Evolutionary conservation across 1,140 invertebrate species (phyloP).

Genomic region (Zelostemma sp.): DNA sequence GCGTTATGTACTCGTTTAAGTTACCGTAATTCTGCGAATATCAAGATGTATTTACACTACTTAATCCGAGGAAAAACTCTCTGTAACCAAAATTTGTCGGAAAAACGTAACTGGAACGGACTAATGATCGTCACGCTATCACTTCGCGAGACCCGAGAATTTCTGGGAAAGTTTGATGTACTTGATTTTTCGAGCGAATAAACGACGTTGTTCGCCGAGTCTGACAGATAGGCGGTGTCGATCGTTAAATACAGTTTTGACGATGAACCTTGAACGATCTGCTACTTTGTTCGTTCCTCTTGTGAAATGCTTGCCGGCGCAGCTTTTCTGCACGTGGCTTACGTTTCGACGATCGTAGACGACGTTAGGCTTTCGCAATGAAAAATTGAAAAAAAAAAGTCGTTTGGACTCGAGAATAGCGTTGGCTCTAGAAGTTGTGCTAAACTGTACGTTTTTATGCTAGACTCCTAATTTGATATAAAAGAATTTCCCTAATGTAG

Average conservation of each 20-base stretch:
- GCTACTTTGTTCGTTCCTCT: conserved; percentile 62
- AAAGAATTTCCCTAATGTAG: too few relatives aligned
- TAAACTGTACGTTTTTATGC: too few relatives aligned
- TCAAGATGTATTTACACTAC: conserved; percentile 70
- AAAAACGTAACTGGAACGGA: conserved; percentile 50
- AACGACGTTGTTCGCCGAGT: conserved; percentile 36
- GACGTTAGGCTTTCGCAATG: conserved; percentile 52
- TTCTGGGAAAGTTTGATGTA: conserved; percentile 6
- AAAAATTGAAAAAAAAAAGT: conserved; percentile 33
- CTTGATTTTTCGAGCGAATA: conserved; percentile 3
- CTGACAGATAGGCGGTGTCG: conserved; percentile 45
- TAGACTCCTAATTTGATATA: too few relatives aligned
- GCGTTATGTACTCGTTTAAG: conserved; percentile 68
- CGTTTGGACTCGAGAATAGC: too few relatives aligned
- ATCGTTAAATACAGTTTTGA: conserved; percentile 65
- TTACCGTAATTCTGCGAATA: conserved; percentile 68
- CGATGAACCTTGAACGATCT: conserved; percentile 68
- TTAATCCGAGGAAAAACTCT: conserved; percentile 69
- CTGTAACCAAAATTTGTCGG: conserved; percentile 66
- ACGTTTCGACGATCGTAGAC: conserved; percentile 60
- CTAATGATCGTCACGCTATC: conserved; percentile 60
- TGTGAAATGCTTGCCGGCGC: conserved; percentile 62
- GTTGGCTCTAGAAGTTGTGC: too few relatives aligned
- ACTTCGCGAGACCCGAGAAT: conserved; percentile 47
- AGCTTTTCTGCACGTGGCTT: conserved; percentile 61